phyloP scores from a whole-genome alignment of 2,797 vertebrate species.

The Sebastes variabilis region DNA sequence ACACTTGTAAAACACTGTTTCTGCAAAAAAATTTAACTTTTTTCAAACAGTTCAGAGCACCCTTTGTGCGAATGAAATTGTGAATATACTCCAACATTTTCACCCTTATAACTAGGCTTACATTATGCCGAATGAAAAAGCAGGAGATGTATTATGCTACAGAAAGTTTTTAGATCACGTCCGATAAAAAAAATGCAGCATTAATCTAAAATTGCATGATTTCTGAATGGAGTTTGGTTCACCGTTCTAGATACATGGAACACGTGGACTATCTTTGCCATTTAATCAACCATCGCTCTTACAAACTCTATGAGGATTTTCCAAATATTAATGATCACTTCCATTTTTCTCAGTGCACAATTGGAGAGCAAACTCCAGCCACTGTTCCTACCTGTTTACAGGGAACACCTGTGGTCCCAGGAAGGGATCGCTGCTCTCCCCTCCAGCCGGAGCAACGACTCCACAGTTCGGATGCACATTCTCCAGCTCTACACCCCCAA shows the following conservation, averaged over 20 bases:
- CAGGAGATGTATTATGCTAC: background rate
- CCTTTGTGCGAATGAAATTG: background rate
- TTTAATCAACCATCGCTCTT: background rate
- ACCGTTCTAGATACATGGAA: accelerated
- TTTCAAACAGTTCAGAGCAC: background rate
- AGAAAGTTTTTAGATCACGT: background rate
- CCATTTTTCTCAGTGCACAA: background rate
- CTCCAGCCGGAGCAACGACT: constrained; percentile 55
- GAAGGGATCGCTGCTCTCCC: constrained; percentile 47
- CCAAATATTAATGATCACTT: background rate
- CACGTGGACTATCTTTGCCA: background rate
- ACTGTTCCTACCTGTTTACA: constrained; percentile 50
- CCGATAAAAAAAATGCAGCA: background rate
- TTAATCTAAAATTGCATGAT: background rate
- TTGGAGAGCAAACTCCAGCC: background rate
- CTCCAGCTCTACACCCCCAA: constrained; percentile 10
- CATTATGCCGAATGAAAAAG: background rate
- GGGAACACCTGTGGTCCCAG: constrained; percentile 70
- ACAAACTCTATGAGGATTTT: no score
- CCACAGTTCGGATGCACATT: constrained; percentile 51
- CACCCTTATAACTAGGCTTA: no score
- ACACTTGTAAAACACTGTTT: background rate
- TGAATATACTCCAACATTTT: background rate
- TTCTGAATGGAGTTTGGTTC: background rate
- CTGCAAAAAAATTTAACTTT: background rate